Base-by-base conservation (phyloP, 2,888 invertebrate species). In the Melipona bicolor region DNA sequence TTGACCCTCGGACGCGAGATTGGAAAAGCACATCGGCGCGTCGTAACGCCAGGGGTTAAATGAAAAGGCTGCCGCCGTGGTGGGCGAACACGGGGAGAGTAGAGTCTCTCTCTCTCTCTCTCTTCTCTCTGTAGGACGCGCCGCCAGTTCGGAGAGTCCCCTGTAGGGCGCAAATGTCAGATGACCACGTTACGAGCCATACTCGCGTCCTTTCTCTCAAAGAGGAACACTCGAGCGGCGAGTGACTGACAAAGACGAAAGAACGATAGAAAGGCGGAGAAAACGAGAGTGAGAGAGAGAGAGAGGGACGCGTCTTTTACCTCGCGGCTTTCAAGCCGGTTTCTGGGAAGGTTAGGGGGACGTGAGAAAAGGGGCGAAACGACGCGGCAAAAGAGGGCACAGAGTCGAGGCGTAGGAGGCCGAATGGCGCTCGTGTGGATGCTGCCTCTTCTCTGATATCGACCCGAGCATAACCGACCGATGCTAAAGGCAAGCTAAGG, bases 361-460 rank as follows among this genome's bases (percentile, higher is more conserved):
- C 64, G 75, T 27, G 6, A 56, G 61, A 64, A 73, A 76, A 54
- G 52, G 59, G 62, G 61, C 65, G 72, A 64, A 75, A 69, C 68
- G 75, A 32, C 50, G 49, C 32, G 67, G 71, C 24, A 74, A 50
- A 77, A 49, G 67, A 54, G 77, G 59, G 81, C 21, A 84, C 64
- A 49, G 76, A 54, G 64, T 6, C n/a, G 71, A 80, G 85, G 78
- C 83, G 80, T 77, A 81, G 79, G 84, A 81, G 90, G 83, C 76
- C 81, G 88, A 89, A 87, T 83, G 82, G 87, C 81, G 84, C 78
- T 86, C 76, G 83, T 86, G 87, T 84, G 86, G 91, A 91, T 90
- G 91, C 88, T 88, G 88, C 79, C 83, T 83, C 88, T 89, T 78
- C 77, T 81, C 87, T 87, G 87, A 91, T 92, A 92, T 92, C 92